Evolutionary conservation across 1,140 invertebrate species (phyloP).

Genomic region (Drosophila nigromelanica): DNA sequence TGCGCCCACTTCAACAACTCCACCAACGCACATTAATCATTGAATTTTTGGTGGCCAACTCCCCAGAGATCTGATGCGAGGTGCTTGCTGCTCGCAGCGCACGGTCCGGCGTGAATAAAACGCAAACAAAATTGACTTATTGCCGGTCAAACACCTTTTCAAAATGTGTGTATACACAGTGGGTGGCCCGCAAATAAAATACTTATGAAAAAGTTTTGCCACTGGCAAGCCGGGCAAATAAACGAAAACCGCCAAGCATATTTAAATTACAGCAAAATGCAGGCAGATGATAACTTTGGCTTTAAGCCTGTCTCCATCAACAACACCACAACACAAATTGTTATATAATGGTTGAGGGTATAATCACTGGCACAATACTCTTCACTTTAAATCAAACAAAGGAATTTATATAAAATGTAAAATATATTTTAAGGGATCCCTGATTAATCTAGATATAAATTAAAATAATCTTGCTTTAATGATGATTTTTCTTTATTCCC

Average conservation of each 20-base stretch:
- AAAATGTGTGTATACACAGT: conserved; percentile 42
- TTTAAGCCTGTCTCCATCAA: conserved; percentile 49
- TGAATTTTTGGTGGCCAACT: conserved; percentile 81
- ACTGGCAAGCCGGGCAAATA: conserved; percentile 26
- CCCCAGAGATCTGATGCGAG: conserved; percentile 55
- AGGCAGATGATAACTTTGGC: conserved; percentile 59
- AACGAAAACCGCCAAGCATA: conserved; percentile 54
- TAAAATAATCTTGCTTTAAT: neutral
- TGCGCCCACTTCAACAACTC: conserved; percentile 69
- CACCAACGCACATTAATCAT: conserved; percentile 77
- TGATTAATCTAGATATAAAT: neutral
- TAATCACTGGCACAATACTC: neutral
- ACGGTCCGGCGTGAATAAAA: conserved; percentile 63
- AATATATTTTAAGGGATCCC: too few species aligned
- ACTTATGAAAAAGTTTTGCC: conserved; percentile 74
- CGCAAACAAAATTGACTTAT: conserved; percentile 82
- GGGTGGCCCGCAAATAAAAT: conserved; percentile 68
- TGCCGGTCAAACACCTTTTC: conserved; percentile 81
- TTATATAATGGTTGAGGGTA: neutral
- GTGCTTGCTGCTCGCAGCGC: conserved; percentile 16
- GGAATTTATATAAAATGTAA: too few species aligned
- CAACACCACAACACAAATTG: neutral
- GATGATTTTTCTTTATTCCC: neutral
- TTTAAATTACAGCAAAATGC: conserved; percentile 70
- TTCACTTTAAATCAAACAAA: neutral